Conservation (phyloP, 1,140 invertebrate species). For the Sycobia sp. region DNA sequence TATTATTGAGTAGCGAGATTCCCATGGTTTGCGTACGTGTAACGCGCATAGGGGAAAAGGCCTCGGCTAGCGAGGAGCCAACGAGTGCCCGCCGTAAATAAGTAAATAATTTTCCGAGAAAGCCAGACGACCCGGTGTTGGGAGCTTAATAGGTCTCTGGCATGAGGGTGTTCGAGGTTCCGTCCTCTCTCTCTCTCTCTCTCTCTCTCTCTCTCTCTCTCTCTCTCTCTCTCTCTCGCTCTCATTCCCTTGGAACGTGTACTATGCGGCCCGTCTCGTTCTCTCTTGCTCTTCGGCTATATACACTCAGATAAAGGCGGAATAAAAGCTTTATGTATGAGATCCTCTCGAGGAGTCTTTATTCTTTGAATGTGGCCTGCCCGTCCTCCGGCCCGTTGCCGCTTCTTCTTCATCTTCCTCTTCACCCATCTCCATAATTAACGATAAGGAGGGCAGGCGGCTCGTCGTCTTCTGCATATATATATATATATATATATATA, state of each 20-base stretch:
- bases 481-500: too few relatives aligned
- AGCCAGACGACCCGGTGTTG: neutral
- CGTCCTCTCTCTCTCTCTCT: neutral
- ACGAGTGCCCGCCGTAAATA: too few relatives aligned
- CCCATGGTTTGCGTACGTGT: too few relatives aligned
- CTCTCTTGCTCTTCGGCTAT: neutral
- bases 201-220: neutral
- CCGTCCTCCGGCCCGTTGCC: conserved; percentile 5
- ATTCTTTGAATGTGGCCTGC: conserved; percentile 13
- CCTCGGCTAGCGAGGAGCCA: too few relatives aligned
- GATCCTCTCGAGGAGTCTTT: too few relatives aligned
- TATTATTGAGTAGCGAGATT: too few relatives aligned
- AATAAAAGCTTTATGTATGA: too few relatives aligned
- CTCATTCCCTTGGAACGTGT: too few relatives aligned
- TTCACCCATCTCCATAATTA: conserved; percentile 34
- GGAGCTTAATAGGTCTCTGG: neutral
- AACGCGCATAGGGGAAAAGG: too few relatives aligned
- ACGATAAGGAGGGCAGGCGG: conserved; percentile 14
- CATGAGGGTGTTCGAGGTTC: neutral
- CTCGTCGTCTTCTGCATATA: too few relatives aligned
- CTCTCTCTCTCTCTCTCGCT: too few relatives aligned
- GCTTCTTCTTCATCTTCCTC: too few relatives aligned
- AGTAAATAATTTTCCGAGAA: conserved; percentile 3
- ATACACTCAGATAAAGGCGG: conserved; percentile 22
- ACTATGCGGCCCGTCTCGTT: neutral